Percentiles rank a stretch among this genome's conserved stretches.
Evolutionary conservation across 2,888 invertebrate species (phyloP).

Genomic region (Megaustenia siamemsis): DNA sequence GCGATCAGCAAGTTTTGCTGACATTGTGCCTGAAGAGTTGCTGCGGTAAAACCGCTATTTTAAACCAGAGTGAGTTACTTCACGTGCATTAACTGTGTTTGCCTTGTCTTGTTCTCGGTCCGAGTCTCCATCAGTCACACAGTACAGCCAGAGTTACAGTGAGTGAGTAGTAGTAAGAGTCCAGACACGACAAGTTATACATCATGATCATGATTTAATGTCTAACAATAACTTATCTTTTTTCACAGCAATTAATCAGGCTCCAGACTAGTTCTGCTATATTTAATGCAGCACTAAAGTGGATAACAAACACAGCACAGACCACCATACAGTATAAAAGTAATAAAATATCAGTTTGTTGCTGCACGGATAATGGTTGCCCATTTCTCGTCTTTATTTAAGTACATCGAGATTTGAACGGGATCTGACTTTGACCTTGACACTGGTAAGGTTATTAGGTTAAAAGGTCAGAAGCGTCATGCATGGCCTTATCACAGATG

Average conservation of each 20-base stretch:
- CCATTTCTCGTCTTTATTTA: constrained; percentile 61
- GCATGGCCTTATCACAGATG: too few species aligned
- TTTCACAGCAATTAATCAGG: neutral
- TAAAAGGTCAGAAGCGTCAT: too few species aligned
- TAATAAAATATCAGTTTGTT: constrained; percentile 62
- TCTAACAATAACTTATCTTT: constrained; percentile 13
- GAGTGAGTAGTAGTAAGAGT: too few species aligned
- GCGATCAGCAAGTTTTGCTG: constrained; percentile 90
- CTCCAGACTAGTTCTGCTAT: neutral
- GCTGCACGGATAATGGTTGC: constrained; percentile 63
- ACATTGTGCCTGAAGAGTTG: constrained; percentile 79
- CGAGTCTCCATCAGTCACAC: too few species aligned
- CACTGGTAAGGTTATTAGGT: constrained; percentile 39
- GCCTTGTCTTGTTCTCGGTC: too few species aligned
- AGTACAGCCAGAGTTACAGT: too few species aligned
- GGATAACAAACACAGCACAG: neutral
- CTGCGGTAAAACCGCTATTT: constrained; percentile 58
- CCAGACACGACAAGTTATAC: constrained; percentile 61
- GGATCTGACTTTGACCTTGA: constrained; percentile 57
- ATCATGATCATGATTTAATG: too few species aligned
- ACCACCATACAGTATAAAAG: constrained; percentile 50
- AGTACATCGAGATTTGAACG: constrained; percentile 60
- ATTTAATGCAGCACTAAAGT: neutral
- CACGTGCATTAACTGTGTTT: too few species aligned
- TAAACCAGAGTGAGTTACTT: too few species aligned